These are phyloP conservation scores for Henricia sp. DNA, from an alignment of 53 echinoderm and acorn worm species.

Conservation along the genomic window DNA sequence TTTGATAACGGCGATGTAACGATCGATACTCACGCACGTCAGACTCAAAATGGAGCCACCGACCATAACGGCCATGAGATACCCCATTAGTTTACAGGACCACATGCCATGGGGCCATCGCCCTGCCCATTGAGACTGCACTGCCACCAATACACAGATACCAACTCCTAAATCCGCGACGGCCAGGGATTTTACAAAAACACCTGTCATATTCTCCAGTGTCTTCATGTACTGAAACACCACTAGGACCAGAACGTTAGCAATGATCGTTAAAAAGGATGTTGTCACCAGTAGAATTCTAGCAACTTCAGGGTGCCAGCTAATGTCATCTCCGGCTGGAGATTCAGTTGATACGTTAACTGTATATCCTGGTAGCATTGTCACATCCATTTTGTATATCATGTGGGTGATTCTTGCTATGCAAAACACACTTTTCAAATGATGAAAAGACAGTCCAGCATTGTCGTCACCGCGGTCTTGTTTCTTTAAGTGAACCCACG, in stretches of 20 bases:
- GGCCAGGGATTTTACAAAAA: slow-evolving; percentile 90
- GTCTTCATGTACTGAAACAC: slow-evolving; percentile 88
- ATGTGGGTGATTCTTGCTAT: no score
- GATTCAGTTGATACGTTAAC: slow-evolving; percentile 5
- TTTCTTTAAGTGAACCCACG: no score
- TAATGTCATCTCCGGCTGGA: neutral
- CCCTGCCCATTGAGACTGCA: slow-evolving; percentile 75
- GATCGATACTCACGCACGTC: slow-evolving; percentile 82
- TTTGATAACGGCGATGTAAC: slow-evolving; percentile 86
- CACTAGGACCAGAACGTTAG: slow-evolving; percentile 77
- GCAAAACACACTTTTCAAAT: no score
- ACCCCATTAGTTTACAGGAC: slow-evolving; percentile 82
- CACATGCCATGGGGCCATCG: slow-evolving; percentile 67
- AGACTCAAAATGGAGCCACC: slow-evolving; percentile 85
- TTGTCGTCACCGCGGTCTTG: no score
- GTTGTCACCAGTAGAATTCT: slow-evolving; percentile 58
- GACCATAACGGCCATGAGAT: slow-evolving; percentile 72
- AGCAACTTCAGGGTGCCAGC: slow-evolving; percentile 28
- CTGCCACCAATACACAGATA: slow-evolving; percentile 76
- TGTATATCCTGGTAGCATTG: neutral
- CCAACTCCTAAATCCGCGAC: slow-evolving; percentile 92
- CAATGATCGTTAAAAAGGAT: slow-evolving; percentile 72
- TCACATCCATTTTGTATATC: no score
- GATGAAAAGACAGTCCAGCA: no score
- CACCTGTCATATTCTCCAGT: slow-evolving; percentile 72